Evolutionary conservation across 2,888 invertebrate genomes (phyloP), one percentile per base, ranked within the genome.

Genomic region (Lordiphosa andalusiaca): DNA sequence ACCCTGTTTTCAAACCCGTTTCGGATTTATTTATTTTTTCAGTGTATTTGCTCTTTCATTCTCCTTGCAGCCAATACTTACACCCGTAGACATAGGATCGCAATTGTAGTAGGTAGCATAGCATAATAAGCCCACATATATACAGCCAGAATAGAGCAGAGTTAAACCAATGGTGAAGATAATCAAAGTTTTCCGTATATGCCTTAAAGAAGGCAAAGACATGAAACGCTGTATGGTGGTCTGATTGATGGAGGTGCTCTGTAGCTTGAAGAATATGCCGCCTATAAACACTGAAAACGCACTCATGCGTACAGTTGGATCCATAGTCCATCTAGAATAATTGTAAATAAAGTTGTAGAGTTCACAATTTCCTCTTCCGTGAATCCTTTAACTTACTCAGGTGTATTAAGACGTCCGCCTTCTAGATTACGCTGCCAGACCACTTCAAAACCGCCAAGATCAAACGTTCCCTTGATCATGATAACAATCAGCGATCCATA

Each of bases 151-250:
- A 37, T 93, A 91, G 1, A 95, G 88, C 6, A 91, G 66, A 2
- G 91, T 90, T 73, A 94, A 90, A 0, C 94, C 94, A 47, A 93
- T 87, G 53, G 92, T 91, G 74, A 94, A 95, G 23, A 91, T 84
- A 86, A 92, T 91, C 6, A 95, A 91, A 4, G 94, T 92, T 87
- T 94, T 92, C 88, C 92, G 93, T 5, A 95, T 95, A 23, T 92
- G 91, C 58, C 91, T 90, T 9, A 95, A 81, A 0, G 91, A 92
- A 0, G 95, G 94, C 42, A 96, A 88, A 0, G 95, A 92, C 63
- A 96, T 91, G 75, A 95, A 95, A 58, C 96, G 91, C 83, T 97
- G 97, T 2, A 96, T 92, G 92, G 96, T 95, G 5, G 93, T 93
- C 87, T 97, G 96, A 87, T 94, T 95, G 10, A 95, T 93, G 0